Evolutionary conservation across 2,797 vertebrate species (phyloP), one percentile per base, ranked within the genome.

Genomic region (Capromys pilorides): DNA sequence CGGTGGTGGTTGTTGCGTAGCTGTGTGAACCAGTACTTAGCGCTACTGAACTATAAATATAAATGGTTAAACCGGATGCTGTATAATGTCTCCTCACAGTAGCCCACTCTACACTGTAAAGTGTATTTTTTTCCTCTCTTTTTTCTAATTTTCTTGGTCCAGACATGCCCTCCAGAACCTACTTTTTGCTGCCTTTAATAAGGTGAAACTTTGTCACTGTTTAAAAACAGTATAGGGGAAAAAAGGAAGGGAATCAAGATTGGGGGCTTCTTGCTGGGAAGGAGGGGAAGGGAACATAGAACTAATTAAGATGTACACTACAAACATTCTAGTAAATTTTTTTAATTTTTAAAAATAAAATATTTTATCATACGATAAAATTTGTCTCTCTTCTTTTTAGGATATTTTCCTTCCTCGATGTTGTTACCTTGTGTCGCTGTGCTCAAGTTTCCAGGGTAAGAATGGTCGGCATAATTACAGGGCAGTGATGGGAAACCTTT

Each of bases 401-500:
- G 98, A 99, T 99, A 98, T 99, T 99, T 98, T 99, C 99, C 94
- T 99, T 99, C 98, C 98, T 99, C 98, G 99, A 99, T 98, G 99
- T 99, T 98, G 99, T 99, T 97, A 99, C 99, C 93, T 99, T 99
- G 94, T 99, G 99, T 98, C 99, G 99, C 96, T 99, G 99, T 98
- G 99, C 99, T 98, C 99, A 99, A 97, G 99, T 99, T 95, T 99
- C 99, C 98, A 98, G 99, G 99, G 99, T 99, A 99, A 99, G 99
- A 96, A 61, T 91, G 89, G 5, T 45, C 84, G 90, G 41, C 64
- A 7, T 93, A n/a, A 69, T 80, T 94, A 57, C 11, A 82, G 41
- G 59, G 51, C 73, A 31, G 14, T 18, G 13, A 45, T 16, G 26
- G 24, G 26, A 49, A 49, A 49, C 73, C 41, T 49, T 16, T 49